Percentiles rank a stretch among this genome's conserved stretches.
Evolutionary conservation across 2,888 invertebrate genomes (phyloP).

Genomic region (Polydrusus pterygomalis): DNA sequence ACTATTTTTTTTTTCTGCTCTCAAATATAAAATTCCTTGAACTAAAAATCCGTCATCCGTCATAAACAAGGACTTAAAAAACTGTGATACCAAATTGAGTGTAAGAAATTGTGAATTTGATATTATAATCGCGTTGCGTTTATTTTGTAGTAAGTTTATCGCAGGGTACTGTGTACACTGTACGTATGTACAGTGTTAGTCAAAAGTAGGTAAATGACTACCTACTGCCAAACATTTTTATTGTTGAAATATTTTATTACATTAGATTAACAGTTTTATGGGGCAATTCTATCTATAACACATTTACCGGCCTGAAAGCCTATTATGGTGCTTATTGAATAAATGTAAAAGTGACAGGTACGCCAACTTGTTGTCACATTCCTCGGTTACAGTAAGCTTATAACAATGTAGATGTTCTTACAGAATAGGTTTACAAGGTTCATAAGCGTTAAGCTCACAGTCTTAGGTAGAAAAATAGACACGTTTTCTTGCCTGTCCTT

Average conservation of each 20-base stretch:
- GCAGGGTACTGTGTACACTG: constrained; percentile 8
- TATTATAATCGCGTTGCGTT: constrained; percentile 11
- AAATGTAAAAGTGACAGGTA: background rate
- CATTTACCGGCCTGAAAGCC: too few relatives aligned
- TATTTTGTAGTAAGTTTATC: constrained; percentile 20
- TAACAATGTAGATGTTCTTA: background rate
- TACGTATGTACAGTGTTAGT: constrained; percentile 7
- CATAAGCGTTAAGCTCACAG: too few relatives aligned
- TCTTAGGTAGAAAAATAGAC: too few relatives aligned
- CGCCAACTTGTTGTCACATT: background rate
- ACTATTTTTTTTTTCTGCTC: constrained; percentile 14
- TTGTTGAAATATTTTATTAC: too few relatives aligned
- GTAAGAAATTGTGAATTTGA: constrained; percentile 22
- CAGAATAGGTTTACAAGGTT: too few relatives aligned
- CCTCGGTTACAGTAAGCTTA: background rate
- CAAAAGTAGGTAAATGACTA: background rate
- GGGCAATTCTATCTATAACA: too few relatives aligned
- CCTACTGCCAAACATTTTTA: too few relatives aligned
- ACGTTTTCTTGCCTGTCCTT: too few relatives aligned
- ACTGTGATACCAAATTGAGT: constrained; percentile 45
- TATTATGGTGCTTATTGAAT: too few relatives aligned
- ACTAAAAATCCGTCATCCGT: constrained; percentile 29
- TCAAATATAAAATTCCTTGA: constrained; percentile 42
- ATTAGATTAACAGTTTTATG: too few relatives aligned
- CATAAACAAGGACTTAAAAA: constrained; percentile 44